Evolutionary conservation across 2,113 vertebrate species (phyloP), one percentile per base, ranked within the genome.

Genomic region (Amazona guildingii): DNA sequence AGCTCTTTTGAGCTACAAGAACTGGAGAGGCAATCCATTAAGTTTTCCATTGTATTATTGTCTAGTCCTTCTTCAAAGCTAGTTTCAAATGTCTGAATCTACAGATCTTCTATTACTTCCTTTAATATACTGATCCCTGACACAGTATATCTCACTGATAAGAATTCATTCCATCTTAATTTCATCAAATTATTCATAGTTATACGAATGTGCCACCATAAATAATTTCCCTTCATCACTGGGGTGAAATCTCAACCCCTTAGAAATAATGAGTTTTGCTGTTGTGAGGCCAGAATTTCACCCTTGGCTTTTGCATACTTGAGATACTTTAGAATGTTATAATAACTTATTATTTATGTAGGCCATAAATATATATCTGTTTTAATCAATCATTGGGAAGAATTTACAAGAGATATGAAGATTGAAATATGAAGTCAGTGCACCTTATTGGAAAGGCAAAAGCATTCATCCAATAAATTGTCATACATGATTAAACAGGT

Each of bases 111-210:
- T 54, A 83, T 76, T 92, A 77, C 54, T 77, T 92, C 35, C 44
- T 9, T 81, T 95, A 91, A 94, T 94, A 92, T 93, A 96, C 64
- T 81, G 86, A 81, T 92, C n/a, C n/a, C 55, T 74, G 31, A 52
- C 51, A 62, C 41, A 93, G 80, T 94, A 88, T 88, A 91, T 92
- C 68, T 92, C 55, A 81, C 25, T 63, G 80, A 94, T 82, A 84
- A 61, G 68, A 90, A 91, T 88, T 89, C 82, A 91, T 73, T 95
- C 86, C 77, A 66, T 83, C 83, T 91, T 94, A 94, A 94, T 94
- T 95, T 89, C 62, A 78, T 64, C 48, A 91, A 94, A 92, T 96
- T 96, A 92, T 94, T 96, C 91, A 94, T 84, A 85, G 81, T 48
- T 85, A 83, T 82, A 84, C 86, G 29, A 55, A 55, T 44, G 46